Evolutionary conservation across 1,140 invertebrate genomes (phyloP).

Genomic region (Eufriesea mexicana): DNA sequence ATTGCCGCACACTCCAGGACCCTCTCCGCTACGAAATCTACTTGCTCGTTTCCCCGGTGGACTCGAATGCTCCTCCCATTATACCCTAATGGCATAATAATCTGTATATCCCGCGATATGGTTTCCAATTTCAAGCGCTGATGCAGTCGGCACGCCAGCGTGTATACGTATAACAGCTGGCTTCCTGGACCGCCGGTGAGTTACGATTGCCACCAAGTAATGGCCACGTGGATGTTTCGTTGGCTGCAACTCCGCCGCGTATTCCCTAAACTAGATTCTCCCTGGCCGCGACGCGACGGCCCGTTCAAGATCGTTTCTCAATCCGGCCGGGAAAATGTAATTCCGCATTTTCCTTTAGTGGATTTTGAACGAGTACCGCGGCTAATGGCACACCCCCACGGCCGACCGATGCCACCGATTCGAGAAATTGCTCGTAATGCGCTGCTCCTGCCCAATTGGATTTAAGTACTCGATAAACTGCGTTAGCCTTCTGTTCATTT

Average conservation of each 20-base stretch:
- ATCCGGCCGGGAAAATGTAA: conserved; percentile 31
- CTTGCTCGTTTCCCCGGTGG: conserved; percentile 63
- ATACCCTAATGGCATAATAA: conserved; percentile 75
- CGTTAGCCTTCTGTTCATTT: not conserved
- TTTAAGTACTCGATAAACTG: conserved; percentile 17
- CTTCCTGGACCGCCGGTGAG: conserved; percentile 55
- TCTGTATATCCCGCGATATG: conserved; percentile 74
- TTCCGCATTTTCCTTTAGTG: conserved; percentile 30
- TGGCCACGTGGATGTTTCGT: conserved; percentile 59
- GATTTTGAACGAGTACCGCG: conserved; percentile 14
- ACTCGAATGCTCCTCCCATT: conserved; percentile 66
- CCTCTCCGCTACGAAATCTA: conserved; percentile 59
- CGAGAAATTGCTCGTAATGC: not conserved
- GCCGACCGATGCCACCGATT: not conserved
- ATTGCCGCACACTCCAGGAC: conserved; percentile 59
- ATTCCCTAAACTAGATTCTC: conserved; percentile 47
- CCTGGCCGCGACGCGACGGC: not conserved
- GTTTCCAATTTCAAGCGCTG: conserved; percentile 74
- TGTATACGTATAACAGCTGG: conserved; percentile 61
- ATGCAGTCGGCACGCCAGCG: conserved; percentile 60
- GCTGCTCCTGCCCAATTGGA: not conserved
- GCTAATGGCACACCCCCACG: conserved; percentile 12
- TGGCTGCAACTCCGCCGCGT: conserved; percentile 17
- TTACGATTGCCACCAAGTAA: conserved; percentile 64
- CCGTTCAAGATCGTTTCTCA: conserved; percentile 49